These are phyloP conservation scores for Orthochromis indermauri DNA, from an alignment of 2,113 vertebrate species.

Conservation along the genomic window DNA sequence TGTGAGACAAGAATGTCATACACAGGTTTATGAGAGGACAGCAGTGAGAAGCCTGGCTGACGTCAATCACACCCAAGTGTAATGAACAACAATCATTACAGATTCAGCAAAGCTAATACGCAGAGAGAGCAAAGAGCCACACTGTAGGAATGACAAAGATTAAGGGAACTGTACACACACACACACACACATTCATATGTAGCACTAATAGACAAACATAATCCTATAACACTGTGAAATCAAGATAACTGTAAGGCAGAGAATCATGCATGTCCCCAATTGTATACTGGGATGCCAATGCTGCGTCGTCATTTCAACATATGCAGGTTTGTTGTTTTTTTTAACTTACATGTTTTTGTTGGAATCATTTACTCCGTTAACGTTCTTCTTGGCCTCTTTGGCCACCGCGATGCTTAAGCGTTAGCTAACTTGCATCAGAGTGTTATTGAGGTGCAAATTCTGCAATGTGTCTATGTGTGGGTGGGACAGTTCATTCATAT, in stretches of 20 bases:
- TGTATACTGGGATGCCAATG: neutral
- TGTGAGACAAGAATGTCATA: constrained; percentile 4
- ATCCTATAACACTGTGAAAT: neutral
- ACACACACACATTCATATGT: neutral
- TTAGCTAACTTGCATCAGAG: neutral
- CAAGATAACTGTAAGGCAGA: neutral
- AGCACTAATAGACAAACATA: neutral
- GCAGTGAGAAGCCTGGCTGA: constrained; percentile 46
- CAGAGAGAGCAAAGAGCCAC: neutral
- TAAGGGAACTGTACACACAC: neutral
- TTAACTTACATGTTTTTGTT: neutral
- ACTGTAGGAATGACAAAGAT: neutral
- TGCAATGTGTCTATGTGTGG: neutral
- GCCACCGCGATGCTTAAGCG: neutral
- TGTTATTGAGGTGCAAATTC: neutral
- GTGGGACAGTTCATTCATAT: neutral
- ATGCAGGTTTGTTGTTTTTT: neutral
- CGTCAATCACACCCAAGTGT: constrained; percentile 56
- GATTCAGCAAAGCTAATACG: constrained; percentile 10
- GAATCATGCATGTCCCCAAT: neutral
- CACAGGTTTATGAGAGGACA: constrained; percentile 33
- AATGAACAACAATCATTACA: constrained; percentile 58
- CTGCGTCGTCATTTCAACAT: neutral
- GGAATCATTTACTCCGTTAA: neutral
- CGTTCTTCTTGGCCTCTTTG: neutral